These are phyloP conservation scores for Brachionus rubens DNA, from an alignment of 1,140 invertebrate genomes.

Conservation along the genomic window DNA sequence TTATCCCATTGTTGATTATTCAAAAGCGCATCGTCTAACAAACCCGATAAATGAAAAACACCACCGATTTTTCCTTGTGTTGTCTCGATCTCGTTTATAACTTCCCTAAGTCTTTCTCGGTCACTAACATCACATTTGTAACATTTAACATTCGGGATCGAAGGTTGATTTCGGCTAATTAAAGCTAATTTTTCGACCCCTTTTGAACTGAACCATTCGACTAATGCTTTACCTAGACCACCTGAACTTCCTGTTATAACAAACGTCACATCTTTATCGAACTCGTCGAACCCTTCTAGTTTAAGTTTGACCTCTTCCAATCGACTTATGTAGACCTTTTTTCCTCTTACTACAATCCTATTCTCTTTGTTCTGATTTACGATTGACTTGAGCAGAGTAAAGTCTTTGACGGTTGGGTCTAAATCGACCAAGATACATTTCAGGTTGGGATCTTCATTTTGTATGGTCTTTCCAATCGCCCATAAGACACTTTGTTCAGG, in stretches of 20 bases:
- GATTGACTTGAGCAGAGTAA: background rate
- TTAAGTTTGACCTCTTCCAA: background rate
- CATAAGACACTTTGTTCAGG: background rate
- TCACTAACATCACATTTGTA: slow-evolving; percentile 72
- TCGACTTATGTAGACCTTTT: background rate
- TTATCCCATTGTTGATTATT: slow-evolving; percentile 79
- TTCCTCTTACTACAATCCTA: background rate
- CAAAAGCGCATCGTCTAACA: slow-evolving; percentile 77
- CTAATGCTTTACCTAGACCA: slow-evolving; percentile 87
- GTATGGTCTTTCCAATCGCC: background rate
- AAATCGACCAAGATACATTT: slow-evolving; percentile 1
- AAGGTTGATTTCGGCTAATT: slow-evolving; percentile 60
- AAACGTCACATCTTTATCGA: slow-evolving; percentile 62
- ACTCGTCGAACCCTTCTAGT: background rate
- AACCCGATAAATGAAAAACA: slow-evolving; percentile 88
- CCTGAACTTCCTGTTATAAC: slow-evolving; percentile 82
- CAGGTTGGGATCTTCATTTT: background rate
- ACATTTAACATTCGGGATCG: slow-evolving; percentile 63
- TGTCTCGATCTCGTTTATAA: slow-evolving; percentile 65
- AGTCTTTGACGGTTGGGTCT: background rate
- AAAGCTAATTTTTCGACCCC: slow-evolving; percentile 79
- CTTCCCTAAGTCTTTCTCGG: slow-evolving; percentile 66
- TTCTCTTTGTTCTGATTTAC: background rate
- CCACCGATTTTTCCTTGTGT: slow-evolving; percentile 70
- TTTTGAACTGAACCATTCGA: slow-evolving; percentile 82